Percentiles rank a stretch among this genome's conserved stretches.
phyloP scores from a whole-genome alignment of 1,140 invertebrate genomes.

The Eurytemora carolleeae region DNA sequence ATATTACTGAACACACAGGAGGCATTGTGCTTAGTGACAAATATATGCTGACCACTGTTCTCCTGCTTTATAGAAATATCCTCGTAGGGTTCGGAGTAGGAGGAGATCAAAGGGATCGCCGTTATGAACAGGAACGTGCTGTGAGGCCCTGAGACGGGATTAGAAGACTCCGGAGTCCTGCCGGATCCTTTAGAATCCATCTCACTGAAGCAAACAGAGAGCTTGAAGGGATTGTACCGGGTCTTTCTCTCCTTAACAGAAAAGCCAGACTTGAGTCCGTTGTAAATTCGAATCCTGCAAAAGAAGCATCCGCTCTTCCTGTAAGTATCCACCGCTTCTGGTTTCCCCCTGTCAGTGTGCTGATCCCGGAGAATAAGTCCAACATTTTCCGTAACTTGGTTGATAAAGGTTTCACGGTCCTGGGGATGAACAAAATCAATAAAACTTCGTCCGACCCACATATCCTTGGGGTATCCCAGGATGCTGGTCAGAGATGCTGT shows the following conservation, averaged over 20 bases:
- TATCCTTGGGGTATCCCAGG: constrained; percentile 57
- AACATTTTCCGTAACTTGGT: constrained; percentile 35
- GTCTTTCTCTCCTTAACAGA: constrained; percentile 36
- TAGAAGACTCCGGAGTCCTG: background rate
- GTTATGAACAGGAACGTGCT: constrained; percentile 37
- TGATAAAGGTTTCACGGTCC: constrained; percentile 40
- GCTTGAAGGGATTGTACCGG: constrained; percentile 46
- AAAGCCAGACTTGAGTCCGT: constrained; percentile 34
- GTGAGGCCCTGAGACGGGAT: constrained; percentile 1
- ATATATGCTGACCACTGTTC: constrained; percentile 26
- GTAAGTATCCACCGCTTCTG: background rate
- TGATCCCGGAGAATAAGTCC: background rate
- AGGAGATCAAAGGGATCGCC: constrained; percentile 45
- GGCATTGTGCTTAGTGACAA: constrained; percentile 53
- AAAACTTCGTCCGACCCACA: constrained; percentile 62
- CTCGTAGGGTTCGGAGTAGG: constrained; percentile 37
- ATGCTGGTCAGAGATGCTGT: constrained; percentile 43
- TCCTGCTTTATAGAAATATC: constrained; percentile 21
- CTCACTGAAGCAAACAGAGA: constrained; percentile 37
- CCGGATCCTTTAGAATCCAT: background rate
- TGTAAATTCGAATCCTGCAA: constrained; percentile 31
- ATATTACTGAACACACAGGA: constrained; percentile 50
- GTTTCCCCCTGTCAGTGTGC: background rate
- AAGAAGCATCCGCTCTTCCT: constrained; percentile 13
- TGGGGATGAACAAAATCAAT: constrained; percentile 63